Evolutionary conservation across 2,888 invertebrate species (phyloP).

Genomic region (Timema cristinae): DNA sequence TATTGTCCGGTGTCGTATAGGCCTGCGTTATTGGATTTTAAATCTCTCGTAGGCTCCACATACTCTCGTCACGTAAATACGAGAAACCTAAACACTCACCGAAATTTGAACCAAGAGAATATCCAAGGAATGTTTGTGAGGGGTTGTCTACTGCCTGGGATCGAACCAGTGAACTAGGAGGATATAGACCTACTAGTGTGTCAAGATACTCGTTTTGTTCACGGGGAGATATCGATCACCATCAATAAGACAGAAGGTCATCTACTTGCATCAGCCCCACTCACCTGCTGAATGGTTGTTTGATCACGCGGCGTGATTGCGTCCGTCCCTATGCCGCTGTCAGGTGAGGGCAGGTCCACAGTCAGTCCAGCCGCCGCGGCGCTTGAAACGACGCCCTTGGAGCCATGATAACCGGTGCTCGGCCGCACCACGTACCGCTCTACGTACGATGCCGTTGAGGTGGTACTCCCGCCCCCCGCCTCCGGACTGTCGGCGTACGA

Average conservation of each 20-base stretch:
- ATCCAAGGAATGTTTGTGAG: too few species aligned
- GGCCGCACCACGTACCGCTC: constrained; percentile 65
- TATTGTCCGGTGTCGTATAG: too few species aligned
- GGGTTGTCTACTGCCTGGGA: too few species aligned
- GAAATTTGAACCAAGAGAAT: too few species aligned
- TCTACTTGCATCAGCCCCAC: constrained; percentile 41
- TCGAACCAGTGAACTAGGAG: too few species aligned
- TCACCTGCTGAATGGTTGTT: constrained; percentile 84
- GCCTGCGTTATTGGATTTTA: too few species aligned
- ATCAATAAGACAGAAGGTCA: not conserved
- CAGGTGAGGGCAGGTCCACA: constrained; percentile 91
- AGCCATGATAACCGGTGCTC: constrained; percentile 56
- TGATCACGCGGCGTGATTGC: constrained; percentile 89
- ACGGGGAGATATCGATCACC: not conserved
- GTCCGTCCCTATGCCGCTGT: constrained; percentile 93
- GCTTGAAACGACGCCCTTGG: constrained; percentile 63
- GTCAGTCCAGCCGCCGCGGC: constrained; percentile 61
- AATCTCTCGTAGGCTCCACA: too few species aligned
- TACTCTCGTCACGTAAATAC: too few species aligned
- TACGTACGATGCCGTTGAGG: constrained; percentile 59
- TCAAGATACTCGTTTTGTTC: not conserved
- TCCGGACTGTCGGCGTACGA: constrained; percentile 40
- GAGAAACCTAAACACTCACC: too few species aligned
- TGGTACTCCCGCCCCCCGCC: constrained; percentile 50
- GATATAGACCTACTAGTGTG: too few species aligned